A percentile compares a stretch with the other conserved stretches of the same genome.
phyloP scores from a whole-genome alignment of 2,113 vertebrate genomes.

The Stigmatopora nigra region DNA sequence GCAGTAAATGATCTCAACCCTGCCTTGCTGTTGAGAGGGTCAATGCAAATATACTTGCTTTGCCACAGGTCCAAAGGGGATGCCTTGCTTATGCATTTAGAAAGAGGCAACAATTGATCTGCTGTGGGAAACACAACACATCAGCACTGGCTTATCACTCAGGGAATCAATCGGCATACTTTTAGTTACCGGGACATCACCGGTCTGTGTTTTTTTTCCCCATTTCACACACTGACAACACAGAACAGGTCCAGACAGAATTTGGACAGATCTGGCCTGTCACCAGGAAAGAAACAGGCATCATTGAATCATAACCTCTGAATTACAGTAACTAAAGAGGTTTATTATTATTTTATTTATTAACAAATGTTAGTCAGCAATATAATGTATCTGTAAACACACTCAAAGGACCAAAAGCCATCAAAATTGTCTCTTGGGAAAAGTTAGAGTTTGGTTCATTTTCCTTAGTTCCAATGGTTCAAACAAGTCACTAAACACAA shows the following conservation, averaged over 20 bases:
- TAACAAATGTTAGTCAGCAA: no score
- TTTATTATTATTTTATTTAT: no score
- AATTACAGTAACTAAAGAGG: no score
- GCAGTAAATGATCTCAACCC: neutral
- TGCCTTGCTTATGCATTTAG: constrained; percentile 32
- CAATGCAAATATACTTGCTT: constrained; percentile 2
- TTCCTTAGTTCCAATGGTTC: no score
- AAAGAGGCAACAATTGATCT: constrained; percentile 48
- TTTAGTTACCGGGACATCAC: constrained; percentile 31
- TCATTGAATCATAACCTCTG: no score
- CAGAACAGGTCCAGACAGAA: neutral
- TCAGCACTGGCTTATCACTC: constrained; percentile 45
- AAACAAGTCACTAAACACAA: constrained; percentile 7
- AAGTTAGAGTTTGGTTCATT: no score
- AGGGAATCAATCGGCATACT: constrained; percentile 37
- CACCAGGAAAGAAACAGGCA: neutral
- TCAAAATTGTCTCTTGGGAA: no score
- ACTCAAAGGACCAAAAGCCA: no score
- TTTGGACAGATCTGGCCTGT: neutral
- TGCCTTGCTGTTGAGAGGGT: neutral
- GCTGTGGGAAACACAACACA: constrained; percentile 40
- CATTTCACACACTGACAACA: neutral
- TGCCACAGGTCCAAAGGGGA: constrained; percentile 13
- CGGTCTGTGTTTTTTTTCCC: neutral
- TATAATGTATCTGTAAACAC: neutral